Conservation (phyloP, 1,140 invertebrate genomes). For the Diploscapter pachys region DNA sequence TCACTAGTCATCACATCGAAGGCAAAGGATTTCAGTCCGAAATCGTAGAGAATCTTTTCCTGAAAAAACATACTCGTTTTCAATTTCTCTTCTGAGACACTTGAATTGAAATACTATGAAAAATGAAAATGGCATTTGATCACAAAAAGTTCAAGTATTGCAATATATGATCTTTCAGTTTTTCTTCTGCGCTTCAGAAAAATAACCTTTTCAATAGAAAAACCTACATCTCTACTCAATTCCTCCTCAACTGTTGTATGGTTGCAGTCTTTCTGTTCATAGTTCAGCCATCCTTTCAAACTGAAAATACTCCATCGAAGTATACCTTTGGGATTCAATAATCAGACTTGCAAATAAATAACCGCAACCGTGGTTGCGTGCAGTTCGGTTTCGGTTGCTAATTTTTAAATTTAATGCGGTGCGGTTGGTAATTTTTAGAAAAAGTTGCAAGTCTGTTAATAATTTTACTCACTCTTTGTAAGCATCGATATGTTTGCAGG, state of each 20-base stretch:
- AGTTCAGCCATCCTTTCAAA: conserved; percentile 25
- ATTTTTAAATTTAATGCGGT: too few relatives aligned
- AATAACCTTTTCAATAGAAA: neutral
- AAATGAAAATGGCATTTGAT: conserved; percentile 1
- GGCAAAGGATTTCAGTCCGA: conserved; percentile 31
- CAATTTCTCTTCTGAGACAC: too few relatives aligned
- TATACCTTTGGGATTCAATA: too few relatives aligned
- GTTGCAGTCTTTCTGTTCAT: conserved; percentile 26
- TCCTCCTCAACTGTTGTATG: conserved; percentile 22
- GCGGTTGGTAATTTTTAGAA: neutral
- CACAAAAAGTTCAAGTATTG: neutral
- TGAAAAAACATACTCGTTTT: neutral
- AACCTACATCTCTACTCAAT: too few relatives aligned
- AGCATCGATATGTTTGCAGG: conserved; percentile 34
- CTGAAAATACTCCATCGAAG: conserved; percentile 18
- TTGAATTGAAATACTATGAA: neutral
- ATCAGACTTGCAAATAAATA: too few relatives aligned
- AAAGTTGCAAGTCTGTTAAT: neutral
- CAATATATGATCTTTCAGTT: neutral
- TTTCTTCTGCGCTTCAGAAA: neutral
- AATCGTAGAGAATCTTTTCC: conserved; percentile 25
- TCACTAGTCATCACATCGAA: conserved; percentile 54
- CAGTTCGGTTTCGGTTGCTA: too few relatives aligned
- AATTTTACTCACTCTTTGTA: conserved; percentile 30
- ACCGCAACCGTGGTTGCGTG: too few relatives aligned